Evolutionary conservation across 2,113 vertebrate species (phyloP).

Genomic region (Microcebus griseorufus): DNA sequence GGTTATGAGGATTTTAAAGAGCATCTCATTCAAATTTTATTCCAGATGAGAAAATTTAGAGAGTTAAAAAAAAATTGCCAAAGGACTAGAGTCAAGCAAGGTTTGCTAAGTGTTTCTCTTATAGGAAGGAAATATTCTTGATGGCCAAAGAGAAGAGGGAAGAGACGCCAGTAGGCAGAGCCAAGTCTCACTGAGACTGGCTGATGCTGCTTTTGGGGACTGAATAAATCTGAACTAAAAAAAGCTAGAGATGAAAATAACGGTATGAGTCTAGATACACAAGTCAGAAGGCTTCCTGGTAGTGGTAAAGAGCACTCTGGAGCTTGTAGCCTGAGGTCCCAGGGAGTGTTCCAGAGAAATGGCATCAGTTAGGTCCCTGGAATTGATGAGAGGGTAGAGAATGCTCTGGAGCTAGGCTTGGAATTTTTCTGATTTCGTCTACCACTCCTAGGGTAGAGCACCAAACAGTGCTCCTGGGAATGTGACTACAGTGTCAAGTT

Average conservation of each 20-base stretch:
- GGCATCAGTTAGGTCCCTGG: not conserved
- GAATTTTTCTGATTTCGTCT: not conserved
- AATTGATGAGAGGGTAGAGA: not conserved
- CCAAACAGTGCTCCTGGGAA: not conserved
- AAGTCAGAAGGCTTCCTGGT: not conserved
- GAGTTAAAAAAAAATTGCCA: not conserved
- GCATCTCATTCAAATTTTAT: not conserved
- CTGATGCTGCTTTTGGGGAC: not conserved
- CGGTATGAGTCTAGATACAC: not conserved
- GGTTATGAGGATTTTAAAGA: not conserved
- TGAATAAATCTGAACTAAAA: not conserved
- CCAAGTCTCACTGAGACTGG: not conserved
- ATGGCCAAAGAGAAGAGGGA: not conserved
- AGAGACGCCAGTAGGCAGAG: not conserved
- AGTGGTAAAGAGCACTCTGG: not conserved
- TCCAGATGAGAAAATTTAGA: not conserved
- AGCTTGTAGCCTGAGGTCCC: not conserved
- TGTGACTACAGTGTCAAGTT: not conserved
- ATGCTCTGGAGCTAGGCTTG: not conserved
- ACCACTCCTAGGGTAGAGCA: not conserved
- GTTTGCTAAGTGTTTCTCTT: not conserved
- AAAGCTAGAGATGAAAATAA: not conserved
- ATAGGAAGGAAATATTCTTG: not conserved
- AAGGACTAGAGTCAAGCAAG: not conserved
- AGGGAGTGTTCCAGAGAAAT: not conserved